A percentile compares a stretch with the other conserved stretches of the same genome.
These are phyloP conservation scores for Smittia sp. DNA, from an alignment of 2,888 invertebrate species.

Conservation along the genomic window DNA sequence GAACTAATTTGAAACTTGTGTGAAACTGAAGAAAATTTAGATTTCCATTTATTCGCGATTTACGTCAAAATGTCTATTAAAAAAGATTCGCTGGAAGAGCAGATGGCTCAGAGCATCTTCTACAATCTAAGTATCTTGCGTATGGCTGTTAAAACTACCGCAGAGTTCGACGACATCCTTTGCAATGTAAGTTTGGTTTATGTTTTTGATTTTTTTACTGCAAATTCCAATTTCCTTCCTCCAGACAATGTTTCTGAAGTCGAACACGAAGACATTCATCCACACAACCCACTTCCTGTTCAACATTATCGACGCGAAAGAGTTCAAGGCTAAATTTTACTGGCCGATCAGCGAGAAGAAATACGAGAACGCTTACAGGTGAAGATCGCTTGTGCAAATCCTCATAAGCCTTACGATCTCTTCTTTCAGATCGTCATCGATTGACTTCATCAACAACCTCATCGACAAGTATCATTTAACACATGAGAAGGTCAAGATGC, in stretches of 20 bases:
- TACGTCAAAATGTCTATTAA: background rate
- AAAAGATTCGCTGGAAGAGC: background rate
- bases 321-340: slow-evolving; percentile 52
- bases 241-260: slow-evolving; percentile 52
- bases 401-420: background rate
- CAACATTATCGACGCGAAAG: slow-evolving; percentile 49
- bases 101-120: background rate
- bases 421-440: slow-evolving; percentile 47
- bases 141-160: background rate
- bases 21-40: too few relatives aligned
- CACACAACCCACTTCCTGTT: slow-evolving; percentile 52
- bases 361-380: slow-evolving; percentile 49
- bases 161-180: background rate
- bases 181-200: background rate
- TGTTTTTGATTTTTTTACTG: background rate
- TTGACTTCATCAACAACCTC: slow-evolving; percentile 50
- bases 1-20: too few relatives aligned
- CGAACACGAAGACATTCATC: slow-evolving; percentile 51
- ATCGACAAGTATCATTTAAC: slow-evolving; percentile 51
- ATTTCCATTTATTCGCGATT: too few relatives aligned
- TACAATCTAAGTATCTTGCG: background rate
- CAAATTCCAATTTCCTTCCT: slow-evolving; percentile 37
- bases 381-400: background rate
- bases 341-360: slow-evolving; percentile 53
- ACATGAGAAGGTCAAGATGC: slow-evolving; percentile 50